A percentile compares a stretch with the other conserved stretches of the same genome.
Evolutionary conservation across 2,113 vertebrate genomes (phyloP).

Genomic region (Misgurnus anguillicaudatus): DNA sequence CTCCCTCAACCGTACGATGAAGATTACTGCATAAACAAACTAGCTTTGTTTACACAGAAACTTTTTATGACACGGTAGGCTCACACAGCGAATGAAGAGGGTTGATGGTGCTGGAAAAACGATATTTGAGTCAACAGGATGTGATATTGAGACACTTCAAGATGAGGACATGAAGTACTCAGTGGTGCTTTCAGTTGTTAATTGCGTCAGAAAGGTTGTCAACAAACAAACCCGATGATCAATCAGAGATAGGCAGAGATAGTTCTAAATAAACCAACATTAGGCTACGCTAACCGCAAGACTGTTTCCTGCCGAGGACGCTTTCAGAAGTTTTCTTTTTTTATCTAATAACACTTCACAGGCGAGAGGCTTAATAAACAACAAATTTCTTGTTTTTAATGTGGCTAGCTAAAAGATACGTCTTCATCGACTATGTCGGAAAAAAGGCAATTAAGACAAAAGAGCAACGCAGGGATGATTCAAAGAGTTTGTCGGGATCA

Average conservation of each 20-base stretch:
- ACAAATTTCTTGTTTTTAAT: slow-evolving; percentile 25
- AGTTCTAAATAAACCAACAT: slow-evolving; percentile 31
- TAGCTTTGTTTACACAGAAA: slow-evolving; percentile 46
- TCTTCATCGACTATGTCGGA: slow-evolving; percentile 8
- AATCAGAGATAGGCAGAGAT: slow-evolving; percentile 7
- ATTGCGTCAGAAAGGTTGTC: slow-evolving; percentile 44
- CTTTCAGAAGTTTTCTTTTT: background rate
- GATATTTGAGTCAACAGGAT: slow-evolving; percentile 98
- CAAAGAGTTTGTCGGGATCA: slow-evolving; percentile 67
- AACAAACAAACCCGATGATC: slow-evolving; percentile 23
- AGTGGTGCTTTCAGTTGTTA: slow-evolving; percentile 36
- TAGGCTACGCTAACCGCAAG: slow-evolving; percentile 28
- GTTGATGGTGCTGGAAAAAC: slow-evolving; percentile 79
- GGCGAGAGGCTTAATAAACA: background rate
- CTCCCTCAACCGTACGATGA: slow-evolving; percentile 24
- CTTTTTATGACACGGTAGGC: slow-evolving; percentile 35
- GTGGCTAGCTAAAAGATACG: slow-evolving; percentile 12
- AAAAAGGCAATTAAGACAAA: slow-evolving; percentile 36
- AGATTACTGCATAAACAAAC: slow-evolving; percentile 38
- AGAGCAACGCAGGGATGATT: slow-evolving; percentile 38
- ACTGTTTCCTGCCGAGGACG: slow-evolving; percentile 14
- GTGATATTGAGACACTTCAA: slow-evolving; percentile 84
- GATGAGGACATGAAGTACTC: slow-evolving; percentile 80
- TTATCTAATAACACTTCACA: slow-evolving; percentile 9
- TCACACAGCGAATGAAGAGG: slow-evolving; percentile 34